Percentiles rank a stretch among this genome's conserved stretches.
Conservation (phyloP, 2,888 invertebrate species). For the Hypomecis punctinalis region DNA sequence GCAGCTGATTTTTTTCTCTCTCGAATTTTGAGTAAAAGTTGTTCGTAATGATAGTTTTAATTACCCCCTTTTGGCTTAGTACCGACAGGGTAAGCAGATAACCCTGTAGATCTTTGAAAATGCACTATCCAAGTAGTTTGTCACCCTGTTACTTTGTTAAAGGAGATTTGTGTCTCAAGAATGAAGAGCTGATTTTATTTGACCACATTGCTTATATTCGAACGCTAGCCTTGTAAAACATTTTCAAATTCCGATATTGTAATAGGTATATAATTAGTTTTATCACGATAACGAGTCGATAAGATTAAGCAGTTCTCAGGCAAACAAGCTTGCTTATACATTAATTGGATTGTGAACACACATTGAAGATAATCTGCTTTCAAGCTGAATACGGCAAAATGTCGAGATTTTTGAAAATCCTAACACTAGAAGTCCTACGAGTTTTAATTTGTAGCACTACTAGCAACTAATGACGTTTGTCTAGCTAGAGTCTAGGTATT, state of each 20-base stretch:
- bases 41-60: too few species aligned
- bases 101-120: too few species aligned
- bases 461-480: neutral
- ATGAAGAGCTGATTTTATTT: neutral
- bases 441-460: constrained; percentile 5
- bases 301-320: constrained; percentile 6
- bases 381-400: constrained; percentile 4
- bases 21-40: too few species aligned
- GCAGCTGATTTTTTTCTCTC: too few species aligned
- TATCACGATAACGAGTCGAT: constrained; percentile 20
- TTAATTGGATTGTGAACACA: constrained; percentile 21
- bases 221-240: neutral
- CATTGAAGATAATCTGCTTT: constrained; percentile 21
- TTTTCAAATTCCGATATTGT: neutral
- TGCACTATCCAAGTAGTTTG: too few species aligned
- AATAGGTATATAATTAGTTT: constrained; percentile 7
- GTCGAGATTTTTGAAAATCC: constrained; percentile 13
- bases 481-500: too few species aligned
- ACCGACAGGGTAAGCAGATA: too few species aligned
- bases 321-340: constrained; percentile 2
- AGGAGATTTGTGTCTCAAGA: too few species aligned
- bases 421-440: constrained; percentile 22
- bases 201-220: neutral
- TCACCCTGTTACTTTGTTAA: neutral
- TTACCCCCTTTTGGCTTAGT: too few species aligned